Evolutionary conservation across 1,140 invertebrate species (phyloP).

Genomic region (Epicauta chinensis): DNA sequence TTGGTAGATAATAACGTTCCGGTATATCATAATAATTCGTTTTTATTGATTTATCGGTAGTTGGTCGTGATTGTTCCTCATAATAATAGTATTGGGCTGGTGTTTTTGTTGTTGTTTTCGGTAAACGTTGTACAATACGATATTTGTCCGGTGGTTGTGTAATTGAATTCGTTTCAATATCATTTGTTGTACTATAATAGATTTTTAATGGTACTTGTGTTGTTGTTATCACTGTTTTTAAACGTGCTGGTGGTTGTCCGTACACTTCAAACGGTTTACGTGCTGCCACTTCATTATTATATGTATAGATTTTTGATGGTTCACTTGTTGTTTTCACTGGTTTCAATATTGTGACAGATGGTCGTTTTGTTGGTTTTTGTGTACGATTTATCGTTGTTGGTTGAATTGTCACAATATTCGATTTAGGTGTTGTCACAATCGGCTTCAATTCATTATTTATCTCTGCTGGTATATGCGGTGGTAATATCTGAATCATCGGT

Average conservation of each 20-base stretch:
- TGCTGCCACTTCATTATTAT: slow-evolving; percentile 39
- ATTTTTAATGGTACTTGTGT: slow-evolving; percentile 53
- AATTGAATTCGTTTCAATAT: slow-evolving; percentile 44
- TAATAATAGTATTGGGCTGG: slow-evolving; percentile 53
- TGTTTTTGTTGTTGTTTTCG: slow-evolving; percentile 41
- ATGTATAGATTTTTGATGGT: slow-evolving; percentile 19
- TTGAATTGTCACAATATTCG: slow-evolving; percentile 6
- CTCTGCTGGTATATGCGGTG: slow-evolving; percentile 12
- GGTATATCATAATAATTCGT: slow-evolving; percentile 37
- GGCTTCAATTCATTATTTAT: slow-evolving; percentile 33
- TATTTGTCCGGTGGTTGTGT: slow-evolving; percentile 43
- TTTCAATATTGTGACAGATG: slow-evolving; percentile 42
- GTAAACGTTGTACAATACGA: slow-evolving; percentile 15
- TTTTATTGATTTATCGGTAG: slow-evolving; percentile 16
- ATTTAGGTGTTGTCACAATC: slow-evolving; percentile 16
- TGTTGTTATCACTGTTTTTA: slow-evolving; percentile 40
- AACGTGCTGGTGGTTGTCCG: slow-evolving; percentile 17
- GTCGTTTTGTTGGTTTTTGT: slow-evolving; percentile 40
- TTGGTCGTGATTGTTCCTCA: slow-evolving; percentile 45
- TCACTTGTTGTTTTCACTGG: slow-evolving; percentile 21
- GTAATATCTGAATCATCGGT: slow-evolving; percentile 18
- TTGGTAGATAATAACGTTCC: slow-evolving; percentile 37
- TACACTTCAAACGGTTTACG: slow-evolving; percentile 48
- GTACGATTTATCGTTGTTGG: slow-evolving; percentile 31
- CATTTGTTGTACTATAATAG: slow-evolving; percentile 52